These are phyloP conservation scores for Sylvia borin DNA, from an alignment of 2,797 vertebrate species.

Conservation along the genomic window DNA sequence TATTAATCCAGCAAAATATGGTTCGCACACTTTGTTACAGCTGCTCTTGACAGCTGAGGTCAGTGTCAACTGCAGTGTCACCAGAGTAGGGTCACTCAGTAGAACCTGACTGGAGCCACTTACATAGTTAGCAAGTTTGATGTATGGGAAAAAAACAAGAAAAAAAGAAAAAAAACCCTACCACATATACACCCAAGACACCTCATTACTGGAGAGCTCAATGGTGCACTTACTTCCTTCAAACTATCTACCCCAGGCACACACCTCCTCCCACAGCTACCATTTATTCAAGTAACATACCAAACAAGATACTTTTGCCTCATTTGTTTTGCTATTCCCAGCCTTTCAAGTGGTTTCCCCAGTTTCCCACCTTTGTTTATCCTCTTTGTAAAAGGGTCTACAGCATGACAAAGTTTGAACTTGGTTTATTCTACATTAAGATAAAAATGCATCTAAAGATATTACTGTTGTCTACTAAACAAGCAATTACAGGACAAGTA, in stretches of 20 bases:
- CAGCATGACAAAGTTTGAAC: neutral
- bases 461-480: neutral
- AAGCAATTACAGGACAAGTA: neutral
- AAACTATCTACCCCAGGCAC: neutral
- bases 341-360: neutral
- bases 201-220: neutral
- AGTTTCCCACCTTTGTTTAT: neutral
- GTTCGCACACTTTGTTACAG: neutral
- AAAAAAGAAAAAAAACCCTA: neutral
- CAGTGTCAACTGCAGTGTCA: neutral
- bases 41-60: neutral
- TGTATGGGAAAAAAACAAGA: neutral
- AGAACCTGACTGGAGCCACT: neutral
- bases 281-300: neutral
- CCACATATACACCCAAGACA: neutral
- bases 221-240: neutral
- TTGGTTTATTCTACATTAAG: neutral
- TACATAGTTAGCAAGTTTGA: neutral
- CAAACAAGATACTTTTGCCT: neutral
- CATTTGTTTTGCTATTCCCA: neutral
- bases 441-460: neutral
- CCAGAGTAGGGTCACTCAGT: neutral
- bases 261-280: neutral
- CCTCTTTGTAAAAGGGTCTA: neutral
- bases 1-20: neutral